These are phyloP conservation scores for Stenoptilia bipunctidactyla DNA, from an alignment of 2,888 invertebrate species.

Conservation along the genomic window DNA sequence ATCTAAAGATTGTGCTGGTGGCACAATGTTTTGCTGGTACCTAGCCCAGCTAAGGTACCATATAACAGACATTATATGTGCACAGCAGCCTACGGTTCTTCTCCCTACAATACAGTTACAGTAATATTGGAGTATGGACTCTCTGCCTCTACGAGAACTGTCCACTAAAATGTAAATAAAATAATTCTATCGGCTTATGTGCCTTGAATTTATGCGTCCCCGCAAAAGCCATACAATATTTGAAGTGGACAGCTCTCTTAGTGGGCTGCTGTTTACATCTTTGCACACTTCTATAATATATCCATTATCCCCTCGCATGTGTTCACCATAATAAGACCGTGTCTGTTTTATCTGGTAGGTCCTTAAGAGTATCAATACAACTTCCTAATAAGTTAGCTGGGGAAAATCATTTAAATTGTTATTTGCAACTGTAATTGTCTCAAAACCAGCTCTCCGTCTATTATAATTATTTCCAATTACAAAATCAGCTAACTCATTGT, in stretches of 20 bases:
- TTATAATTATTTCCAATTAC: conserved; percentile 4
- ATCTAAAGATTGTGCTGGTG: too few relatives aligned
- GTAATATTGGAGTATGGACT: conserved; percentile 8
- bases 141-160: not conserved
- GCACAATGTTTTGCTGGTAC: too few relatives aligned
- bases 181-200: conserved; percentile 7
- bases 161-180: conserved; percentile 7
- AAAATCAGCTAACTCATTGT: conserved; percentile 2
- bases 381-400: too few relatives aligned
- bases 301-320: not conserved
- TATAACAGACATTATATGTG: too few relatives aligned
- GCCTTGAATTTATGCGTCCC: conserved; percentile 9
- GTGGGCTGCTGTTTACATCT: not conserved
- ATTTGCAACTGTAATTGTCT: not conserved
- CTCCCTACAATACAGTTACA: too few relatives aligned
- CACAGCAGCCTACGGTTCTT: too few relatives aligned
- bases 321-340: conserved; percentile 9
- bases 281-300: conserved; percentile 3
- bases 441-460: conserved; percentile 1
- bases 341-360: conserved; percentile 12
- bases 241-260: conserved; percentile 1
- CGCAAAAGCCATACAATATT: conserved; percentile 3
- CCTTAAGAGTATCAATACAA: conserved; percentile 9
- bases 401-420: not conserved
- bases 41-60: too few relatives aligned